A percentile compares a stretch with the other conserved stretches of the same genome.
These are phyloP conservation scores for Tetanocera ferruginea DNA, from an alignment of 2,888 invertebrate genomes.

Conservation along the genomic window DNA sequence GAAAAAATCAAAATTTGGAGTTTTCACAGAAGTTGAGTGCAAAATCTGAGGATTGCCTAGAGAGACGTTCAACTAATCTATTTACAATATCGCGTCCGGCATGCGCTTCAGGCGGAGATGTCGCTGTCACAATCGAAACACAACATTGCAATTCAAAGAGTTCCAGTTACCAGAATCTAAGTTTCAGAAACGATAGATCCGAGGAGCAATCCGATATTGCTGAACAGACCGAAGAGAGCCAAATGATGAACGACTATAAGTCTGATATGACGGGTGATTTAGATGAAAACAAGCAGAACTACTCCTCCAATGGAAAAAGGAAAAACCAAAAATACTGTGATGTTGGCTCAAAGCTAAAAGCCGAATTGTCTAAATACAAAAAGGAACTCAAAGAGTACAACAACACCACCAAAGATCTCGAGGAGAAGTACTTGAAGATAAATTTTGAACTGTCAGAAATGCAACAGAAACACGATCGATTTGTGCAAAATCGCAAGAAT, in stretches of 20 bases:
- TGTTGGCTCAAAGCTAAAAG: slow-evolving; percentile 50
- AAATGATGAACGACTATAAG: slow-evolving; percentile 14
- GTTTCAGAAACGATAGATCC: slow-evolving; percentile 16
- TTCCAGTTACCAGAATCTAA: slow-evolving; percentile 40
- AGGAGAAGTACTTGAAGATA: slow-evolving; percentile 62
- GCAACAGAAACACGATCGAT: slow-evolving; percentile 60
- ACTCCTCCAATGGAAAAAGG: slow-evolving; percentile 31
- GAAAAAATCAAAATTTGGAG: slow-evolving; percentile 53
- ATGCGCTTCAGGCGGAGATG: slow-evolving; percentile 42
- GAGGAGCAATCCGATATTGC: slow-evolving; percentile 37
- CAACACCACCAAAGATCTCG: slow-evolving; percentile 59
- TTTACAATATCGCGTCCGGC: slow-evolving; percentile 39
- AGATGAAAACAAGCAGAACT: slow-evolving; percentile 30
- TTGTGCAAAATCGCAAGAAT: slow-evolving; percentile 48
- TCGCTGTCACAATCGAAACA: slow-evolving; percentile 31
- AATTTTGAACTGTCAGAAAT: slow-evolving; percentile 62
- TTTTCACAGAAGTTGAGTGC: slow-evolving; percentile 45
- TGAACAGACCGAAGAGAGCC: slow-evolving; percentile 25
- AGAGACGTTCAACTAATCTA: slow-evolving; percentile 41
- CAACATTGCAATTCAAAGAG: slow-evolving; percentile 37
- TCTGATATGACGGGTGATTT: slow-evolving; percentile 24
- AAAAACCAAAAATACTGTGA: slow-evolving; percentile 27
- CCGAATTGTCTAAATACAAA: slow-evolving; percentile 59
- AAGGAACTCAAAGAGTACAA: slow-evolving; percentile 61
- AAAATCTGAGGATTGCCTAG: slow-evolving; percentile 44